Evolutionary conservation across 2,113 vertebrate genomes (phyloP).

Genomic region (Fulmarus glacialis): DNA sequence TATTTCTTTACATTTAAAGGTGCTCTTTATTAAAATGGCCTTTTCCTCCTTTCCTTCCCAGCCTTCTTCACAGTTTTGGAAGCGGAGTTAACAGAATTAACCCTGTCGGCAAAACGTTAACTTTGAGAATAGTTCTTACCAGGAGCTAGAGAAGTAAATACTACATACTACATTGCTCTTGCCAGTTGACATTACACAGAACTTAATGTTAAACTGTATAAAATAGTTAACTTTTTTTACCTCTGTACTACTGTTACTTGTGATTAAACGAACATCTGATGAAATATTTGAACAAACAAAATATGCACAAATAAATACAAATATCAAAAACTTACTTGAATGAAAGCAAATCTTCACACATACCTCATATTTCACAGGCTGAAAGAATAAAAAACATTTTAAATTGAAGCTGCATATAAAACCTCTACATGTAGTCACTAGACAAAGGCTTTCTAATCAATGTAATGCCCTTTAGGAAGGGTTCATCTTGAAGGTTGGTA

Average conservation of each 20-base stretch:
- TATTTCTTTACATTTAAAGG: not conserved
- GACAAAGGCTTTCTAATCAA: conserved; percentile 31
- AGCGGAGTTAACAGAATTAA: not conserved
- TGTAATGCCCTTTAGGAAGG: conserved; percentile 32
- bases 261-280: not conserved
- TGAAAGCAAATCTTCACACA: conserved; percentile 45
- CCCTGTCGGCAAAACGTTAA: not conserved
- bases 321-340: conserved; percentile 38
- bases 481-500: not conserved
- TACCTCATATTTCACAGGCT: conserved; percentile 14
- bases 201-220: conserved; percentile 30
- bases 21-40: not conserved
- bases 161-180: conserved; percentile 51
- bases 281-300: conserved; percentile 67
- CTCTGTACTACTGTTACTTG: not conserved
- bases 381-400: conserved; percentile 41
- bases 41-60: not conserved
- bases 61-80: not conserved
- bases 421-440: conserved; percentile 9
- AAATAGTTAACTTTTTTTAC: not conserved
- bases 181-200: conserved; percentile 26
- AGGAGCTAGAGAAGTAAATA: not conserved
- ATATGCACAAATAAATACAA: conserved; percentile 54
- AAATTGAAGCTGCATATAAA: not conserved
- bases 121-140: not conserved